Evolutionary conservation across 2,888 invertebrate genomes (phyloP).

Genomic region (Boloria euphrosyne): DNA sequence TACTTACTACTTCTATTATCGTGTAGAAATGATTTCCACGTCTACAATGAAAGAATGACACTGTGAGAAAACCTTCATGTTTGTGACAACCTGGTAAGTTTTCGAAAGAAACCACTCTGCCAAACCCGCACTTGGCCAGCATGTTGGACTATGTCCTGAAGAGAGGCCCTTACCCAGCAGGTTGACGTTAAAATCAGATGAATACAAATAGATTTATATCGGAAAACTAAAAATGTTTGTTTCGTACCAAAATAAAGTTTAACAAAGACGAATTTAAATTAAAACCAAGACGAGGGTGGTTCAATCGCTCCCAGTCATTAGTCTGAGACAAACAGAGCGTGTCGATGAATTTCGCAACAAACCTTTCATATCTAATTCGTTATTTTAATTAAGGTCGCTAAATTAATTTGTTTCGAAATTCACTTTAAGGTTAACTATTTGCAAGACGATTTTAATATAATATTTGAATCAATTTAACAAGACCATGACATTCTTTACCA

Average conservation of each 20-base stretch:
- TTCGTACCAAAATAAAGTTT: not conserved
- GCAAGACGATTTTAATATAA: not conserved
- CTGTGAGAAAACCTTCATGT: too few species aligned
- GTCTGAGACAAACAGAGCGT: conserved; percentile 22
- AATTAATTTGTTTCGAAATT: conserved; percentile 17
- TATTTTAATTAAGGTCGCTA: conserved; percentile 14
- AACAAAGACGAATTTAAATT: not conserved
- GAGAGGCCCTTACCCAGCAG: too few species aligned
- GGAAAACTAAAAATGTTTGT: too few species aligned
- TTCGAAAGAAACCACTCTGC: too few species aligned
- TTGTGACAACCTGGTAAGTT: too few species aligned
- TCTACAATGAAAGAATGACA: too few species aligned
- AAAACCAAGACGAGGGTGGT: not conserved
- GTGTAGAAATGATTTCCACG: too few species aligned
- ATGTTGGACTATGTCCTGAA: too few species aligned
- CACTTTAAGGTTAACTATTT: not conserved
- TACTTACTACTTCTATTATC: too few species aligned
- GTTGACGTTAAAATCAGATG: too few species aligned
- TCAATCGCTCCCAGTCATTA: conserved; percentile 9
- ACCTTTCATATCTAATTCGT: conserved; percentile 7
- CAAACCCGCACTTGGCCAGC: too few species aligned
- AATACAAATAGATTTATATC: too few species aligned
- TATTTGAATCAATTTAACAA: not conserved
- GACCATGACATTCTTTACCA: not conserved
- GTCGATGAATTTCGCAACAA: conserved; percentile 16